A percentile compares a stretch with the other conserved stretches of the same genome.
These are phyloP conservation scores for Chaenodraco wilsoni DNA, from an alignment of 2,797 vertebrate genomes.

Conservation along the genomic window DNA sequence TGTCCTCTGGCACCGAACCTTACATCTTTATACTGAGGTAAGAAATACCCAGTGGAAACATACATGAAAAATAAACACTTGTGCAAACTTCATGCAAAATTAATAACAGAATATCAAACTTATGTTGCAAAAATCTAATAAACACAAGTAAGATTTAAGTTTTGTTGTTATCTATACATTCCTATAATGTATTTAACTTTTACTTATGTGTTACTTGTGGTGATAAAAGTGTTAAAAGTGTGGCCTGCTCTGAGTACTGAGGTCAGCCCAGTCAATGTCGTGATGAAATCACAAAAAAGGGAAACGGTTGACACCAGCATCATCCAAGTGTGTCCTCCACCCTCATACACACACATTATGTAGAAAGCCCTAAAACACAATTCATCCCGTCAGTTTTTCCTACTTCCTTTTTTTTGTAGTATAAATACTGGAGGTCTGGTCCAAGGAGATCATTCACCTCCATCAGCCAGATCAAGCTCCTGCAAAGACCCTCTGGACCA, in stretches of 20 bases:
- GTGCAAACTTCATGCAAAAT: not conserved
- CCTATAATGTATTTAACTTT: not conserved
- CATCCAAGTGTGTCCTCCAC: not conserved
- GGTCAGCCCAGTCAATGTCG: not conserved
- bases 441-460: slow-evolving; percentile 39
- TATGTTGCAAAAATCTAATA: not conserved
- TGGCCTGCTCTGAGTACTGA: not conserved
- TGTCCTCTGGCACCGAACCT: not conserved
- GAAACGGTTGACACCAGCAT: slow-evolving; percentile 12
- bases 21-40: not conserved
- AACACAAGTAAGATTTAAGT: not conserved
- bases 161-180: not conserved
- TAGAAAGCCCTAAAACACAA: not conserved
- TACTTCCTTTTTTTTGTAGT: slow-evolving; percentile 70
- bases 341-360: not conserved
- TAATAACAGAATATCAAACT: not conserved
- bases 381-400: slow-evolving; percentile 14
- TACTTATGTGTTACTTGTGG: not conserved
- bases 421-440: slow-evolving; percentile 56
- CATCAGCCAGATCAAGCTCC: slow-evolving; percentile 24
- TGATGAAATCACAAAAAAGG: slow-evolving; percentile 44
- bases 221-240: too few relatives aligned
- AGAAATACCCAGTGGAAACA: not conserved
- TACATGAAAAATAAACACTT: not conserved
- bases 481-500: slow-evolving; percentile 49